Percentiles rank a stretch among this genome's conserved stretches.
Evolutionary conservation across 1,140 invertebrate species (phyloP).

Genomic region (Scaptomyza pallida): DNA sequence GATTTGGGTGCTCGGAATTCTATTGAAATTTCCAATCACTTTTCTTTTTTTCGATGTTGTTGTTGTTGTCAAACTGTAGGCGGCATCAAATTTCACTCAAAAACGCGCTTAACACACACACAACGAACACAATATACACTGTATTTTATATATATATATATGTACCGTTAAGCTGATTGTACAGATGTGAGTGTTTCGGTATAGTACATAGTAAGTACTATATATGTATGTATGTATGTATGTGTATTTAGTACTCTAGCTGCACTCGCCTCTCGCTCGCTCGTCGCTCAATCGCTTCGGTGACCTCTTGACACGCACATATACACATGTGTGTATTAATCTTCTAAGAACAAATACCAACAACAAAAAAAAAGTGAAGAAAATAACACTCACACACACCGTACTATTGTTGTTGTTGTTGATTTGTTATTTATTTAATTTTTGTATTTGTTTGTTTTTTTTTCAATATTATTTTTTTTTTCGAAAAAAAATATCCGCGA

Average conservation of each 20-base stretch:
- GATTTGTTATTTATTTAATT: constrained; percentile 33
- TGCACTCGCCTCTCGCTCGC: constrained; percentile 35
- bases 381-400: constrained; percentile 22
- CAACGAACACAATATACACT: neutral
- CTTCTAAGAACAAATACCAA: constrained; percentile 39
- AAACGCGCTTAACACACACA: constrained; percentile 29
- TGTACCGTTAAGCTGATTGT: constrained; percentile 10
- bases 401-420: constrained; percentile 58
- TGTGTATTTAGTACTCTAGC: constrained; percentile 17
- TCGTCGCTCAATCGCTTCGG: constrained; percentile 56
- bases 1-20: constrained; percentile 35
- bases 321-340: constrained; percentile 40
- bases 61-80: constrained; percentile 8
- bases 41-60: constrained; percentile 7
- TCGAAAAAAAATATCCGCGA: constrained; percentile 38
- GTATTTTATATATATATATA: neutral
- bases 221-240: neutral
- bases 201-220: neutral
- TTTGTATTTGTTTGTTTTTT: constrained; percentile 26
- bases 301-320: constrained; percentile 59
- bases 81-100: constrained; percentile 64
- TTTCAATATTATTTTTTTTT: constrained; percentile 14
- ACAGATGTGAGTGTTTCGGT: constrained; percentile 15
- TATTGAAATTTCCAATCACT: constrained; percentile 41
- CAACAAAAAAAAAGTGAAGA: constrained; percentile 16